Base-by-base conservation (phyloP, 2,888 invertebrate genomes). In the Falcaria lacertinaria region DNA sequence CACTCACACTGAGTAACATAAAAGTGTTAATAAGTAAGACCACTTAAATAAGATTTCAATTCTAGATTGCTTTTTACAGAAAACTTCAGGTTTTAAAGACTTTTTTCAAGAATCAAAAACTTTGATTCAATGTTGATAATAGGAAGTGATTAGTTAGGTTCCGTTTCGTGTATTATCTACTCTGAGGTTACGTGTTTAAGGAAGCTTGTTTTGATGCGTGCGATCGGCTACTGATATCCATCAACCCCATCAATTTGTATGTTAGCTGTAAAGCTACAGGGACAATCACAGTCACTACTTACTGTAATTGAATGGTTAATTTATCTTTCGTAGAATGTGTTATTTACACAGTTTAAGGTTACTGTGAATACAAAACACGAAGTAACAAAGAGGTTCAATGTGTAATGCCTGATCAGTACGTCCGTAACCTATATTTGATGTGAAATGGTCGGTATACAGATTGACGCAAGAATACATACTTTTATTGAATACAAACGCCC, bases 161-260 rank as follows among this genome's bases (percentile, higher is more conserved):
- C n/a, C n/a, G n/a, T n/a, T n/a, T n/a, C n/a, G n/a, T n/a, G n/a
- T n/a, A n/a, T n/a, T n/a, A n/a, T n/a, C n/a, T n/a, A n/a, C n/a
- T n/a, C n/a, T n/a, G n/a, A n/a, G n/a, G n/a, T n/a, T n/a, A n/a
- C n/a, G n/a, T n/a, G n/a, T n/a, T n/a, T n/a, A n/a, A n/a, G n/a
- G n/a, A n/a, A n/a, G n/a, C n/a, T n/a, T n/a, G n/a, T n/a, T n/a
- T n/a, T n/a, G n/a, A 38, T 42, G 38, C 34, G 37, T 35, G 35
- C 35, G 33, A 41, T 41, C 22, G 34, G 43, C 22, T 45, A 51
- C 57, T 56, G 54, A 58, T 60, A 59, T 51, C 52, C 32, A 45
- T 48, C 57, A 50, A 28, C 7, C 11, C 28, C 11, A 28, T 28
- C 11, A 22, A 11, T 28, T 28, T 28, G 28, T 28, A 11, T 7